Evolutionary conservation across 2,888 invertebrate species (phyloP), one percentile per base, ranked within the genome.

Genomic region (Ctenicera cuprea): DNA sequence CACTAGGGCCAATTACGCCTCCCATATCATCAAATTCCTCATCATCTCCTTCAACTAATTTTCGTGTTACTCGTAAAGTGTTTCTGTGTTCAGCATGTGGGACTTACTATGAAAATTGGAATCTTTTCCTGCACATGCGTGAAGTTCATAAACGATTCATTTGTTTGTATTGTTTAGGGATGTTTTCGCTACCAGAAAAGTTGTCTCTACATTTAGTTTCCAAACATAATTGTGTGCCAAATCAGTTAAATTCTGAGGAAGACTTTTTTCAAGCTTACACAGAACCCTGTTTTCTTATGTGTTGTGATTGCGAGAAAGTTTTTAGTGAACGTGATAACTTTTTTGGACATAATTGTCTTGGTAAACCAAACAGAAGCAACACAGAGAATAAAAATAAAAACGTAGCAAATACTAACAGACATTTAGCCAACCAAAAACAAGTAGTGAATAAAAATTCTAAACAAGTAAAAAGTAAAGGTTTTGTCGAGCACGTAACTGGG

Each of bases 61-160:
- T 93, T 59, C 89, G 92, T 83, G 90, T 93, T 52, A 92, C 93
- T n/a, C 88, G 93, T 50, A 94, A 94, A 85, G 94, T 94, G 74
- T 95, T 94, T 85, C 87, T 95, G 64, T 95, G 95, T 85, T 93
- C 94, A 12, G 93, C 94, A 0, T 95, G 95, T 85, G 93, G 93
- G 52, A 94, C 93, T 11, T 95, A 95, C 83, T 95, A 94, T 87
- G 94, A 95, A 86, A 94, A 94, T 82, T 95, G 95, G 94, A 94
- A 95, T 87, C 89, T 95, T 73, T 95, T 95, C 84, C 86, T 94
- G 54, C 96, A 96, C 81, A 95, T 95, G 92, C 90, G 94, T 66
- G 94, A 95, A 83, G 91, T 93, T 71, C 96, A 96, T 85, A 92
- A 92, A 80, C 90, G 94, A 66, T 94, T 93, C 83, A 93, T 95